Conservation (phyloP, 2,888 invertebrate genomes). For the Scaptodrosophila latifasciaeformis region DNA sequence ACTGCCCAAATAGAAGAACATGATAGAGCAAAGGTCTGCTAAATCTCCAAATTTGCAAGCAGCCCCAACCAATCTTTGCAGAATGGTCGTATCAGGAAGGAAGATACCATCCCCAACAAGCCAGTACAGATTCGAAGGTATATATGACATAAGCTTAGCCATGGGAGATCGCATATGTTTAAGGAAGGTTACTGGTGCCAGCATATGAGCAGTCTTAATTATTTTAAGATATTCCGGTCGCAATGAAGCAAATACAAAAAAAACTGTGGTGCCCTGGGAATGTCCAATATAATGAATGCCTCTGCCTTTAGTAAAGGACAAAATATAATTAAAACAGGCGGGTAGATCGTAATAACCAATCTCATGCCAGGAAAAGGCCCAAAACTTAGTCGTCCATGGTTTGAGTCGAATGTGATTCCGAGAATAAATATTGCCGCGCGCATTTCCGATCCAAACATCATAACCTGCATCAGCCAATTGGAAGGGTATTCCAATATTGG, state of each 20-base stretch:
- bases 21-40: background rate
- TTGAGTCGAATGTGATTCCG: constrained; percentile 38
- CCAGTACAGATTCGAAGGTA: no score
- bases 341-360: constrained; percentile 80
- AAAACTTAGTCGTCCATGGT: constrained; percentile 25
- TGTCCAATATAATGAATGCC: constrained; percentile 53
- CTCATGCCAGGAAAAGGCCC: constrained; percentile 85
- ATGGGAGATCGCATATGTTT: constrained; percentile 74
- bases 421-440: constrained; percentile 53
- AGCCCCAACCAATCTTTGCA: no score
- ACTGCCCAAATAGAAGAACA: background rate
- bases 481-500: constrained; percentile 39
- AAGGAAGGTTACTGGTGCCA: constrained; percentile 71
- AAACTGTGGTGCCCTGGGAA: constrained; percentile 55
- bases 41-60: background rate
- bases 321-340: constrained; percentile 50
- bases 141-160: no score
- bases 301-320: constrained; percentile 17
- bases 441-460: constrained; percentile 61
- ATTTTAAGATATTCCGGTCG: constrained; percentile 45
- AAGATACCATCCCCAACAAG: no score
- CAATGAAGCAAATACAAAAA: constrained; percentile 28
- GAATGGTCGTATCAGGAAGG: no score
- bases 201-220: constrained; percentile 43
- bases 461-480: constrained; percentile 55